These are phyloP conservation scores for Semotilus atromaculatus DNA, from an alignment of 2,797 vertebrate genomes.

Conservation along the genomic window DNA sequence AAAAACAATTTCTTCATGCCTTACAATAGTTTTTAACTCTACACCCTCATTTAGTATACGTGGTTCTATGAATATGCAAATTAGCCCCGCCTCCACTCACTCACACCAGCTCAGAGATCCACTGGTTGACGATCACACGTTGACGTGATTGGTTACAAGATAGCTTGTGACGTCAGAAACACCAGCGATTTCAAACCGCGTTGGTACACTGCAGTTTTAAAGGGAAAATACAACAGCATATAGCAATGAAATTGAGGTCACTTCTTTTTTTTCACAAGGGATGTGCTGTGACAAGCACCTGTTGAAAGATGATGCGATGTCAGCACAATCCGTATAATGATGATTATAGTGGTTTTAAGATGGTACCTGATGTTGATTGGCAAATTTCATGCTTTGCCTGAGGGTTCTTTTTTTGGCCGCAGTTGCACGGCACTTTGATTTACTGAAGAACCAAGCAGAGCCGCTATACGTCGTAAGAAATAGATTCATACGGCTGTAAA, in stretches of 20 bases:
- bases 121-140: too few species aligned
- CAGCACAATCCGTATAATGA: not conserved
- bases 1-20: too few species aligned
- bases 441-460: not conserved
- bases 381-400: not conserved
- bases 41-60: too few species aligned
- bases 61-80: too few species aligned
- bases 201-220: too few species aligned
- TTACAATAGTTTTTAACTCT: too few species aligned
- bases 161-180: too few species aligned
- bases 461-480: not conserved
- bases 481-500: slow-evolving; percentile 21
- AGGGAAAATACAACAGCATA: too few species aligned
- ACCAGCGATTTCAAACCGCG: too few species aligned
- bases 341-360: slow-evolving; percentile 23
- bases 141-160: too few species aligned
- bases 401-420: not conserved
- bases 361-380: slow-evolving; percentile 15
- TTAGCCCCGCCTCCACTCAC: too few species aligned
- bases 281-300: not conserved
- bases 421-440: not conserved
- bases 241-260: not conserved
- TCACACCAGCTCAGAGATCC: too few species aligned
- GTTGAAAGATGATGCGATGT: not conserved
- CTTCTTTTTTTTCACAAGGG: not conserved